These are phyloP conservation scores for Holothuria glaberrima DNA, from an alignment of 35 echinoderm and acorn worm species.

Conservation along the genomic window DNA sequence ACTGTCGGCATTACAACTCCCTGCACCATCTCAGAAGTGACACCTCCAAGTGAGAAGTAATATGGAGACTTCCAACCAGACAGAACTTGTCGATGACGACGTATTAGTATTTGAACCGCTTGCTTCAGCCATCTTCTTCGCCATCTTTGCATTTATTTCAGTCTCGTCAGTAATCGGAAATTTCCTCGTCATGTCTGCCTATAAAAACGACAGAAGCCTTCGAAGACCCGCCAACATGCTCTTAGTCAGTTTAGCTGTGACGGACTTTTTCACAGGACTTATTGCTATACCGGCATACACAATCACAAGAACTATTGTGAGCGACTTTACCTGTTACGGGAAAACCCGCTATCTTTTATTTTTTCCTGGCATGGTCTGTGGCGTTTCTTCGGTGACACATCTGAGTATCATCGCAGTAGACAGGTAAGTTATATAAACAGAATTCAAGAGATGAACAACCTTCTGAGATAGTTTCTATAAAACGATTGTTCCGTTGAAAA, in stretches of 20 bases:
- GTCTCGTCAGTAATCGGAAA: slow-evolving; percentile 33
- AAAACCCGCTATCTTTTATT: slow-evolving; percentile 45
- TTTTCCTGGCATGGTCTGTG: slow-evolving; percentile 43
- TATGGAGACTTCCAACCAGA: no score
- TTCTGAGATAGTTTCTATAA: no score
- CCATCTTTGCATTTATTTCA: slow-evolving; percentile 1
- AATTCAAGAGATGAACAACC: no score
- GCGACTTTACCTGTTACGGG: slow-evolving; percentile 40
- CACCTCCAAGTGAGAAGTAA: no score
- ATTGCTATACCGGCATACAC: slow-evolving; percentile 25
- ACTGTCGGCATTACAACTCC: no score
- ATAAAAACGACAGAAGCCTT: slow-evolving; percentile 17
- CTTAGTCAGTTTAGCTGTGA: slow-evolving; percentile 24
- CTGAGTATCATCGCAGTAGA: slow-evolving; percentile 35
- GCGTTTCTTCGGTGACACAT: slow-evolving; percentile 48
- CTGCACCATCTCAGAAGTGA: no score
- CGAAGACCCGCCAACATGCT: slow-evolving; percentile 32
- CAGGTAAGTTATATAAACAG: slow-evolving; percentile 11
- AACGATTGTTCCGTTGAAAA: no score
- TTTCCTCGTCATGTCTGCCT: slow-evolving; percentile 20
- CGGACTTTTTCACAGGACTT: slow-evolving; percentile 39
- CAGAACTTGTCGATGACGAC: not conserved
- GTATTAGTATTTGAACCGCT: not conserved
- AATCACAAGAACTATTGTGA: not conserved
- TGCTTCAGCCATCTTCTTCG: not conserved